A percentile compares a stretch with the other conserved stretches of the same genome.
Conservation (phyloP, 2,113 vertebrate species). For the Otocyon megalotis region DNA sequence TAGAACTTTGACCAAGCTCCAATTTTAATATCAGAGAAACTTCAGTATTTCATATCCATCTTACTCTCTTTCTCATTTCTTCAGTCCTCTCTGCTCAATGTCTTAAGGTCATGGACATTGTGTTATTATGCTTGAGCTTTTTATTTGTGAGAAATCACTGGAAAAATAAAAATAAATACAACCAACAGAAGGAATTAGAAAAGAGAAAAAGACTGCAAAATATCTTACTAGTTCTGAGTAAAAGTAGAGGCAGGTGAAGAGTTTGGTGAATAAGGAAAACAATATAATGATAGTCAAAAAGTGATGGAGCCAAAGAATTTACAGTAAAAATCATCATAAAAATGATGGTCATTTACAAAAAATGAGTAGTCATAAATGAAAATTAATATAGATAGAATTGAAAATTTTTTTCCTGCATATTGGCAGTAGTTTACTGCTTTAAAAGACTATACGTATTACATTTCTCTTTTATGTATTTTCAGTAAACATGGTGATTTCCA, state of each 20-base stretch:
- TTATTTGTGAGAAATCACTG: neutral
- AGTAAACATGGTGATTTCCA: slow-evolving; percentile 40
- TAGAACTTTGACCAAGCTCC: neutral
- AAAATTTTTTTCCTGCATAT: slow-evolving; percentile 32
- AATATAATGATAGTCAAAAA: neutral
- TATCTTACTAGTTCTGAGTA: neutral
- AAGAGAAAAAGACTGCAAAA: neutral
- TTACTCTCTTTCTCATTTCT: neutral
- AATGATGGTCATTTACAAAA: neutral
- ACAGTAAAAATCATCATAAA: neutral
- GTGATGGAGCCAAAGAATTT: neutral
- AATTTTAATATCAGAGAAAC: neutral
- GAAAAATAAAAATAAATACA: slow-evolving; percentile 3
- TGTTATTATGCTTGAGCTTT: neutral
- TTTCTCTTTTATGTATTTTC: slow-evolving; percentile 48
- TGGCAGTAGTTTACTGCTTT: slow-evolving; percentile 32
- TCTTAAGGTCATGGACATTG: neutral
- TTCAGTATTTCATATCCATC: neutral
- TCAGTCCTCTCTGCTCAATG: neutral
- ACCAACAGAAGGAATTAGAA: neutral
- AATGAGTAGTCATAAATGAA: neutral
- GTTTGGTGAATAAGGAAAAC: neutral
- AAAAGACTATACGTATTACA: neutral
- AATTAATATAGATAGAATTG: slow-evolving; percentile 29
- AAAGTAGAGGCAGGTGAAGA: neutral